Conservation (phyloP, 1,140 invertebrate species). For the Euura lappo region DNA sequence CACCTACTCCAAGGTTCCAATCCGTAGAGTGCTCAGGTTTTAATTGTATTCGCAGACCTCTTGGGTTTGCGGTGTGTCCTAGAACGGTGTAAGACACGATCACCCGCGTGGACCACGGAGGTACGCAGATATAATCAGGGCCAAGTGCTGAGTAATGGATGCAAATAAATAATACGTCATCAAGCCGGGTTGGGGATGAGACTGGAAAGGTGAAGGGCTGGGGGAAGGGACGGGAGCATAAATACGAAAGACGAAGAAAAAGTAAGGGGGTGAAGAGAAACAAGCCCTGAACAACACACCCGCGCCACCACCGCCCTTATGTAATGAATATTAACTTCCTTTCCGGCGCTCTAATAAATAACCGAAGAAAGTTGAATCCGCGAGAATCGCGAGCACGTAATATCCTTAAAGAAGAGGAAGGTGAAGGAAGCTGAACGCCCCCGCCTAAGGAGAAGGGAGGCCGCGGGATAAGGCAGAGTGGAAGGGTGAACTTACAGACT, state of each 20-base stretch:
- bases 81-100: conserved; percentile 21
- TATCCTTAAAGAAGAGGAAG: neutral
- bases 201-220: neutral
- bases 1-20: neutral
- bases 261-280: neutral
- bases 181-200: neutral
- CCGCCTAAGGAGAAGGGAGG: neutral
- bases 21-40: conserved; percentile 19
- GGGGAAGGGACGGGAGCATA: neutral
- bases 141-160: conserved; percentile 11
- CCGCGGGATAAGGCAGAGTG: conserved; percentile 41
- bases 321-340: conserved; percentile 43
- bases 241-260: neutral
- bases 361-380: conserved; percentile 43
- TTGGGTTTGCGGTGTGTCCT: conserved; percentile 12
- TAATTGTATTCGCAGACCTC: conserved; percentile 33
- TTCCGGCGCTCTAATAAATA: conserved; percentile 41
- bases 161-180: conserved; percentile 32
- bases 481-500: conserved; percentile 43
- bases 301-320: conserved; percentile 2
- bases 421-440: neutral
- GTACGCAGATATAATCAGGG: conserved; percentile 26
- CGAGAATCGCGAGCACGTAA: conserved; percentile 8
- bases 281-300: conserved; percentile 4
- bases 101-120: conserved; percentile 5